Evolutionary conservation across 2,113 vertebrate genomes (phyloP).

Genomic region (Amblyornis subalaris): DNA sequence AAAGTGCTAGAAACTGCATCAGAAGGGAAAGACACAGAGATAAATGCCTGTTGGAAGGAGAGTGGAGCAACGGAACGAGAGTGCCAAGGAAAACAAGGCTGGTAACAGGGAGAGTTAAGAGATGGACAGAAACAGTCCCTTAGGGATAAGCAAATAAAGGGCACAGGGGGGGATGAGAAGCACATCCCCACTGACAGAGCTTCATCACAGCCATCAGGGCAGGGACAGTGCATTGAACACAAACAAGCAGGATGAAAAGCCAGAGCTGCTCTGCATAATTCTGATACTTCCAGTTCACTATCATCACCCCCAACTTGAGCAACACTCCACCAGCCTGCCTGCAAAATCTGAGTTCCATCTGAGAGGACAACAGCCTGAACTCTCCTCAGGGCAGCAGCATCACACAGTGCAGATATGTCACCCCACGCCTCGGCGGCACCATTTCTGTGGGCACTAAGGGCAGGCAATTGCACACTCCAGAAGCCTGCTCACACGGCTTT

Average conservation of each 20-base stretch:
- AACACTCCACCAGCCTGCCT: background rate
- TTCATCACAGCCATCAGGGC: background rate
- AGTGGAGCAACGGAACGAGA: background rate
- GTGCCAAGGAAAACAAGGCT: background rate
- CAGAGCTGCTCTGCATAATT: background rate
- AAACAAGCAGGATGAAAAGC: background rate
- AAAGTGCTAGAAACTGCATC: background rate
- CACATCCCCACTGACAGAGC: background rate
- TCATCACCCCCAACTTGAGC: background rate
- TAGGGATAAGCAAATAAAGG: background rate
- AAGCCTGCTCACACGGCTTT: fast-evolving
- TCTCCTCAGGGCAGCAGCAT: no score
- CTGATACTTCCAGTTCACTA: background rate
- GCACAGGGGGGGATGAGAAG: background rate
- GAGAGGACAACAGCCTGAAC: background rate
- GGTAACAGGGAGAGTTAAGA: background rate
- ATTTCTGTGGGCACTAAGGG: background rate
- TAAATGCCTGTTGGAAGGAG: background rate
- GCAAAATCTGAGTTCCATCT: background rate
- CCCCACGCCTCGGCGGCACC: fast-evolving
- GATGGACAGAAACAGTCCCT: background rate
- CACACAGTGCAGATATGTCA: fast-evolving
- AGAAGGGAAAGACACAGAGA: background rate
- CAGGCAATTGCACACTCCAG: background rate
- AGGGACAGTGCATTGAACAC: fast-evolving